Base-by-base conservation (phyloP, 2,797 vertebrate species). In the Esox lucius region DNA sequence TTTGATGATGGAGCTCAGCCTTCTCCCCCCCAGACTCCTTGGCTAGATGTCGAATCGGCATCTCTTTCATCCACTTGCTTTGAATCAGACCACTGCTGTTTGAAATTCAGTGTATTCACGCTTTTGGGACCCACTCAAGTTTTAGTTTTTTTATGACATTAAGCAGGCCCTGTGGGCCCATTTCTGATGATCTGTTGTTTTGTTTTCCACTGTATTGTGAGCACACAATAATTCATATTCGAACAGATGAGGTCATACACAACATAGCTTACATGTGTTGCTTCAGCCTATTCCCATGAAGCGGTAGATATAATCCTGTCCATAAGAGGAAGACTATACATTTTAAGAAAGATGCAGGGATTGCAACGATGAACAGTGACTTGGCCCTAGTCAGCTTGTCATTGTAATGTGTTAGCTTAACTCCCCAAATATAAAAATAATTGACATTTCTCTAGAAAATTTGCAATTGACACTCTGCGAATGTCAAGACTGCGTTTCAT, bases 1-100 rank as follows among this genome's bases (percentile, higher is more conserved):
- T 86, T 88, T 87, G 83, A 89, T 88, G 81, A 88, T 90, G 87
- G 84, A 53, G 68, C 72, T 74, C 26, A 86, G 81, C 68, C 78
- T 71, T 78, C 46, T 76, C 49, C 85, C 86, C 86, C 71, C 81
- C 78, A 84, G 87, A 87, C 80, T 76, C 75, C 82, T 84, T 77
- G 80, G 86, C 81, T 90, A 86, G 89, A 91, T 91, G 87, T 88
- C 80, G 84, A 90, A 84, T 85, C 80, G 81, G 79, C 75, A 53
- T 76, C 79, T 74, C 88, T 91, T 91, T 91, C 78, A 92, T 91
- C 86, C 78, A 74, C 71, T 86, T 75, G 81, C 83, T 90, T 90
- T 91, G 88, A 90, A 85, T 90, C 71, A 68, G 59, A 73, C 56
- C 11, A 24, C 76, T 0, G 28, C 77, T 64, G 62, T 85, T 84